phyloP scores from a whole-genome alignment of 2,888 invertebrate genomes.

The Scaptomyza polygonia region DNA sequence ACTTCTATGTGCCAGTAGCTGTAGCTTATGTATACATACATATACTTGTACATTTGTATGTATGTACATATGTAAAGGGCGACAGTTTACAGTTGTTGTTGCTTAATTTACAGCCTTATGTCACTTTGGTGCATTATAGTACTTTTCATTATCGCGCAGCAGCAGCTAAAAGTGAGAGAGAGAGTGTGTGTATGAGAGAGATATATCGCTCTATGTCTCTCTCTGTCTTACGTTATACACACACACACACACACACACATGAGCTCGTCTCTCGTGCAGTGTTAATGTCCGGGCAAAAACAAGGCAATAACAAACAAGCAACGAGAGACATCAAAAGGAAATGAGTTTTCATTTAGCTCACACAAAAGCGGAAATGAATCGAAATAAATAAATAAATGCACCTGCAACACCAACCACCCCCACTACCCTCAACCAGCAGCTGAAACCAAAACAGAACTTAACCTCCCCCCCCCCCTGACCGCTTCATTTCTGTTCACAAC shows the following conservation, averaged over 20 bases:
- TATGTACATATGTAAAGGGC: slow-evolving; percentile 23
- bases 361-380: slow-evolving; percentile 81
- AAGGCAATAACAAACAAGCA: slow-evolving; percentile 14
- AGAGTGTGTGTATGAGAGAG: slow-evolving; percentile 13
- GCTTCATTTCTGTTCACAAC: not conserved
- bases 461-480: not conserved
- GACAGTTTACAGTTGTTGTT: slow-evolving; percentile 66
- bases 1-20: slow-evolving; percentile 47
- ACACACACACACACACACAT: slow-evolving; percentile 12
- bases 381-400: slow-evolving; percentile 81
- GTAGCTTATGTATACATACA: not conserved
- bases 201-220: slow-evolving; percentile 18
- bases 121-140: slow-evolving; percentile 79
- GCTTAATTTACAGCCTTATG: slow-evolving; percentile 79
- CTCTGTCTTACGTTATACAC: not conserved
- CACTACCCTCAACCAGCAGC: not conserved
- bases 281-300: slow-evolving; percentile 44
- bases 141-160: slow-evolving; percentile 76
- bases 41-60: slow-evolving; percentile 20
- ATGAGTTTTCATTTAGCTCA: slow-evolving; percentile 81
- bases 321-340: slow-evolving; percentile 80
- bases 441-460: not conserved
- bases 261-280: slow-evolving; percentile 42
- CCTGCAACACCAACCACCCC: slow-evolving; percentile 52
- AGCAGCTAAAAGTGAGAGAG: slow-evolving; percentile 44